Conservation (phyloP, 2,888 invertebrate species). For the Eudasyphora cyanicolor region DNA sequence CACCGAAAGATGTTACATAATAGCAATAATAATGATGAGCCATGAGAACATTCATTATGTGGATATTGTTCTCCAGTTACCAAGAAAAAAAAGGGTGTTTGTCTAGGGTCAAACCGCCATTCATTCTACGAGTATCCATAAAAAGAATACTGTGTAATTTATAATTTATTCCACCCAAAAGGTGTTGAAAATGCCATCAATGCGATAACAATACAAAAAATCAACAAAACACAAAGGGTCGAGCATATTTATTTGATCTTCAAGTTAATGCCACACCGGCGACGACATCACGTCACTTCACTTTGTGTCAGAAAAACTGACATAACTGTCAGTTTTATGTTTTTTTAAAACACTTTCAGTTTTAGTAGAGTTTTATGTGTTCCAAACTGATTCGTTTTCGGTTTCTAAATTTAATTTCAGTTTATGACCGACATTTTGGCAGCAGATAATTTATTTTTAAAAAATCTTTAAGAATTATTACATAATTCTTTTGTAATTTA, state of each 20-base stretch:
- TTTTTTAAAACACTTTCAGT: background rate
- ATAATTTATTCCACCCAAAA: slow-evolving; percentile 7
- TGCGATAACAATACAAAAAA: background rate
- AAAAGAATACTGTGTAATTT: background rate
- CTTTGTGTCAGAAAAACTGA: background rate
- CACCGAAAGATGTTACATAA: background rate
- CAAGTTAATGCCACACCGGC: background rate
- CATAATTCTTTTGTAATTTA: slow-evolving; percentile 11
- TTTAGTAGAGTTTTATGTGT: background rate
- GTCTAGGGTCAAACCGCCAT: no score
- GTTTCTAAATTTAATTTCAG: background rate
- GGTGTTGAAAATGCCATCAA: background rate
- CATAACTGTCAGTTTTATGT: slow-evolving; percentile 6
- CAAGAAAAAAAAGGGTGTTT: background rate
- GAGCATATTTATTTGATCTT: background rate
- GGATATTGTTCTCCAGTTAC: background rate
- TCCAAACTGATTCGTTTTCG: background rate
- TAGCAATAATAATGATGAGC: background rate
- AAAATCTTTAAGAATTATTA: slow-evolving; percentile 1
- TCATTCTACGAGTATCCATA: no score
- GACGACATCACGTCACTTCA: background rate
- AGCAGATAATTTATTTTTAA: background rate
- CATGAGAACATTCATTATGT: background rate
- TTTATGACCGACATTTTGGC: background rate
- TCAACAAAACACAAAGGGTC: background rate